phyloP scores from a whole-genome alignment of 2,113 vertebrate genomes.

The Etia nguti region DNA sequence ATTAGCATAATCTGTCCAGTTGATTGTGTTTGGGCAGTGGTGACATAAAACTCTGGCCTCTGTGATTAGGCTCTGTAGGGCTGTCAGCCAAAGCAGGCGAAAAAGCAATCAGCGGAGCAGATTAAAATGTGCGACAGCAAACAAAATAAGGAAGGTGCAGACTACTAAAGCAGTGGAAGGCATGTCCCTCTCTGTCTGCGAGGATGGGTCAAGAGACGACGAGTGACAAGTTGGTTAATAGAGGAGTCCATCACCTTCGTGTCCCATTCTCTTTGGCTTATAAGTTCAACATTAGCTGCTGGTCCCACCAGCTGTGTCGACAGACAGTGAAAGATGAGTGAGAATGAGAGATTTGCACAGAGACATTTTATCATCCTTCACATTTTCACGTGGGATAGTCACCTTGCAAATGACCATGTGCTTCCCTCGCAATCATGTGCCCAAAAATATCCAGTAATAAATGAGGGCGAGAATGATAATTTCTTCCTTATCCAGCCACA shows the following conservation, averaged over 20 bases:
- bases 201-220: background rate
- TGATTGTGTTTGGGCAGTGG: constrained; percentile 55
- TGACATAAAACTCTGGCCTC: constrained; percentile 41
- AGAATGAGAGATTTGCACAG: background rate
- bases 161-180: background rate
- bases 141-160: constrained; percentile 40
- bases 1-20: constrained; percentile 59
- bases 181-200: background rate
- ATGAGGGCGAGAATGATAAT: background rate
- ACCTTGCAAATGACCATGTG: background rate
- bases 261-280: background rate
- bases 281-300: background rate
- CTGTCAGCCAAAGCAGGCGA: constrained; percentile 27
- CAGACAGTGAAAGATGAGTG: background rate
- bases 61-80: constrained; percentile 34
- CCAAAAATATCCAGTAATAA: constrained; percentile 3
- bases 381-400: background rate
- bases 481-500: constrained; percentile 28
- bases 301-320: background rate
- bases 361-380: background rate
- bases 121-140: constrained; percentile 55
- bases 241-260: constrained; percentile 31
- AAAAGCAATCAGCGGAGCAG: constrained; percentile 54
- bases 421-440: background rate
- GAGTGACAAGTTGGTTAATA: constrained; percentile 44